Percentiles rank a stretch among this genome's conserved stretches.
Conservation (phyloP, 2,113 vertebrate species). For the Rallus limicola region DNA sequence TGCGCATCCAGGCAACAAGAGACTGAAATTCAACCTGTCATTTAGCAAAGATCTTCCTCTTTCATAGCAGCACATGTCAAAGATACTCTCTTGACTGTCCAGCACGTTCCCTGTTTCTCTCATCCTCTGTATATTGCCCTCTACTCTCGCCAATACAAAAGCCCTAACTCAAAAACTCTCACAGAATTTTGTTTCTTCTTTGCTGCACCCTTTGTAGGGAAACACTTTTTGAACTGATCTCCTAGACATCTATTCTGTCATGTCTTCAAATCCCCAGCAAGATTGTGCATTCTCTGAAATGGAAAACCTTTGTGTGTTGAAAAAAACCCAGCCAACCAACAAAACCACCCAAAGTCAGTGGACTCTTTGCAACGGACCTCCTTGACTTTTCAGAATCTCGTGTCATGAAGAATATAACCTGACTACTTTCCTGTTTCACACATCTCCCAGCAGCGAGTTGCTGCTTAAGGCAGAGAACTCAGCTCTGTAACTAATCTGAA, state of each 20-base stretch:
- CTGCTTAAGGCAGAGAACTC: neutral
- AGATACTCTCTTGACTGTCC: neutral
- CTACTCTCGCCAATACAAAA: neutral
- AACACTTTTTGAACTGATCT: neutral
- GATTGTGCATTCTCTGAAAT: neutral
- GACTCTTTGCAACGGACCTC: neutral
- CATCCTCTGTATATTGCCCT: neutral
- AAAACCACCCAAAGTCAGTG: neutral
- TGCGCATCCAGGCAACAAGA: neutral
- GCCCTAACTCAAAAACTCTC: neutral
- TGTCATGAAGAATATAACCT: neutral
- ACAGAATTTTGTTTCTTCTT: neutral
- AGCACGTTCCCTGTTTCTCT: neutral
- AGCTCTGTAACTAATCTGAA: neutral
- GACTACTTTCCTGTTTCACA: neutral
- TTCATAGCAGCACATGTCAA: neutral
- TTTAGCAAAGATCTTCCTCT: neutral
- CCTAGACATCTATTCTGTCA: too few species aligned
- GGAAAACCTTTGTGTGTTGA: neutral
- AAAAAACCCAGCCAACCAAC: neutral
- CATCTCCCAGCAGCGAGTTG: neutral
- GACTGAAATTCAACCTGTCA: neutral
- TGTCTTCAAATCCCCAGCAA: neutral
- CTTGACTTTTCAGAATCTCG: neutral
- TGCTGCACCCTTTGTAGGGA: neutral